Percentiles rank a stretch among this genome's conserved stretches.
These are phyloP conservation scores for Caracal caracal DNA, from an alignment of 2,113 vertebrate species.

Conservation along the genomic window DNA sequence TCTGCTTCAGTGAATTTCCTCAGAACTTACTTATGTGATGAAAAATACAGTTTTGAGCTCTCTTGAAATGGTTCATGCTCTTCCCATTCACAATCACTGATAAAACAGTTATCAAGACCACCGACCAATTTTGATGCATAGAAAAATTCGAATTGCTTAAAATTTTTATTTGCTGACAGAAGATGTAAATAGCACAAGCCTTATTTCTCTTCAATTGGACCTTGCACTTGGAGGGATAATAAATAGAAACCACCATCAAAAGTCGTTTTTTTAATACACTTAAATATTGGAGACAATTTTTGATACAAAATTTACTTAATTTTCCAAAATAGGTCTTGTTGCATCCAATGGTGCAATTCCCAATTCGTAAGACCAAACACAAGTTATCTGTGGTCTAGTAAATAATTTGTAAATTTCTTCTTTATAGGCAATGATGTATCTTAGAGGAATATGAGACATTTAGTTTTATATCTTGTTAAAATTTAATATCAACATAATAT, in stretches of 20 bases:
- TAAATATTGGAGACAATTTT: constrained; percentile 67
- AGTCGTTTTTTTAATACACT: constrained; percentile 33
- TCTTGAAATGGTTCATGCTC: constrained; percentile 51
- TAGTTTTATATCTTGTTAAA: background rate
- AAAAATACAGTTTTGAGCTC: constrained; percentile 8
- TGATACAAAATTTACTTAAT: constrained; percentile 72
- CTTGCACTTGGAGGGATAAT: constrained; percentile 62
- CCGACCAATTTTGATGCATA: background rate
- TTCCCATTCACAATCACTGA: constrained; percentile 24
- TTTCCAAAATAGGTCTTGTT: constrained; percentile 59
- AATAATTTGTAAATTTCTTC: background rate
- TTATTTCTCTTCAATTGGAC: constrained; percentile 76
- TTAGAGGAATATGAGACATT: background rate
- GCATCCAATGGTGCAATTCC: constrained; percentile 48
- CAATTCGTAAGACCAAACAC: background rate
- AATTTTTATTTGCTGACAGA: constrained; percentile 64
- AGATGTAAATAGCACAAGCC: constrained; percentile 17
- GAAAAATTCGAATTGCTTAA: constrained; percentile 55
- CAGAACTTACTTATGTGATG: background rate
- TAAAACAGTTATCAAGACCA: background rate
- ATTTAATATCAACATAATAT: background rate
- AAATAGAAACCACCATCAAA: constrained; percentile 75
- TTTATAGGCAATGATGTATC: background rate
- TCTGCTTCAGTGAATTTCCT: background rate
- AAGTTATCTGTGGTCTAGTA: background rate